Base-by-base conservation (phyloP, 1,140 invertebrate genomes). In the Chelonus insularis region DNA sequence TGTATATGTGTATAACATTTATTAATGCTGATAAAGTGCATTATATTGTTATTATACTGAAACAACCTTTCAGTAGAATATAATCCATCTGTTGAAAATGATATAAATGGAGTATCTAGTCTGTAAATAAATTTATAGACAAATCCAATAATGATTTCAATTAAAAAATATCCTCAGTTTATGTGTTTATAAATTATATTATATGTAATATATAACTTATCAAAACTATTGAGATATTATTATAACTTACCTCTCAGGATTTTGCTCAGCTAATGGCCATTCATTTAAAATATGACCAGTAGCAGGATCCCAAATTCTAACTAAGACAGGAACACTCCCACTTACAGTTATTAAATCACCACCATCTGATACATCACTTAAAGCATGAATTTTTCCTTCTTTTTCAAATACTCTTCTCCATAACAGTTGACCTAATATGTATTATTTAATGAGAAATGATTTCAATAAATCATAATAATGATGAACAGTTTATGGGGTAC, bases 351-450 rank as follows among this genome's bases (percentile, higher is more conserved):
- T 81, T 50, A 91, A 82, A 67, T 90, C 87, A 68, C 81, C 77
- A 65, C 89, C 82, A 43, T 83, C 76, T 64, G n/a, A n/a, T n/a
- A 88, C 75, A 65, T 87, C 84, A 48, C 85, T 81, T 29, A 85
- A 72, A 20, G 85, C 80, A 65, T 70, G 69, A 48, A 81, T 79
- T 34, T 56, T 72, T 12, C 78, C 78, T 65, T 82, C 84, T 64
- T 81, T 79, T 73, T 94, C 92, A 41, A 94, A 83, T 23, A 94
- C 82, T 79, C 92, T 87, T 56, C 93, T 84, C 91, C 93, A 95
- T 68, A 91, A 75, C 67, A 94, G 86, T 71, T 91, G 86, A 56
- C 90, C 88, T 89, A 64, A 29, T 21, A 34, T 32, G 11, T 34
- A 8, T 34, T 34, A 34, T 34, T 0, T 8, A 4, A 34, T 3